Evolutionary conservation across 2,888 invertebrate genomes (phyloP).

Genomic region (Megamerina dolium): DNA sequence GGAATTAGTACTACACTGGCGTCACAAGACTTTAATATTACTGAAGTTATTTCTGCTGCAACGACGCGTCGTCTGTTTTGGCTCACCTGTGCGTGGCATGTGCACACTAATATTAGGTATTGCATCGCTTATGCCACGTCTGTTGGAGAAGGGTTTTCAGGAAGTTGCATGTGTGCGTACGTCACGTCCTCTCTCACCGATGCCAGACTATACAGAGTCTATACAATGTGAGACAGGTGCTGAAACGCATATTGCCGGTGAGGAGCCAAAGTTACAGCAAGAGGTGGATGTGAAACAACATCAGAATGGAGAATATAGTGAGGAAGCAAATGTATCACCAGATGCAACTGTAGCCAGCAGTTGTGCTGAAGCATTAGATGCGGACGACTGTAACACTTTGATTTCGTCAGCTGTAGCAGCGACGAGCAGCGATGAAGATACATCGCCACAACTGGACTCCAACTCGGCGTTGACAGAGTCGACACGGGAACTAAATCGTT

Average conservation of each 20-base stretch:
- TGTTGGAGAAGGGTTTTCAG: conserved; percentile 77
- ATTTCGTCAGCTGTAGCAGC: conserved; percentile 31
- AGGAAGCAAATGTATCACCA: conserved; percentile 20
- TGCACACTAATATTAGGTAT: conserved; percentile 83
- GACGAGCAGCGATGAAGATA: conserved; percentile 33
- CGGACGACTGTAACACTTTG: conserved; percentile 24
- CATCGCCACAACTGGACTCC: conserved; percentile 25
- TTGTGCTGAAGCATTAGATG: conserved; percentile 19
- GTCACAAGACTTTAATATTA: conserved; percentile 84
- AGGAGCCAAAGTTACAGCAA: not conserved
- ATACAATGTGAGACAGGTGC: conserved; percentile 30
- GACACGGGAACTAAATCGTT: conserved; percentile 38
- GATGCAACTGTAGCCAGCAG: conserved; percentile 16
- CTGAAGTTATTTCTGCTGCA: conserved; percentile 90
- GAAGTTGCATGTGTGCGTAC: conserved; percentile 77
- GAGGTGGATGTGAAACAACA: conserved; percentile 6
- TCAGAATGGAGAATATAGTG: conserved; percentile 11
- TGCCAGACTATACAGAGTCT: conserved; percentile 57
- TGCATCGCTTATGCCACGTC: conserved; percentile 82
- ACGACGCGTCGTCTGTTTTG: conserved; percentile 83
- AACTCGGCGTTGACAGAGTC: conserved; percentile 33
- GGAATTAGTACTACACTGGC: conserved; percentile 57
- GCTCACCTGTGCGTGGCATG: conserved; percentile 84
- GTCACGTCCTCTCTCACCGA: conserved; percentile 66
- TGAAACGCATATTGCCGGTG: conserved; percentile 1